Base-by-base conservation (phyloP, 1,140 invertebrate species). In the Drosophila bocqueti region DNA sequence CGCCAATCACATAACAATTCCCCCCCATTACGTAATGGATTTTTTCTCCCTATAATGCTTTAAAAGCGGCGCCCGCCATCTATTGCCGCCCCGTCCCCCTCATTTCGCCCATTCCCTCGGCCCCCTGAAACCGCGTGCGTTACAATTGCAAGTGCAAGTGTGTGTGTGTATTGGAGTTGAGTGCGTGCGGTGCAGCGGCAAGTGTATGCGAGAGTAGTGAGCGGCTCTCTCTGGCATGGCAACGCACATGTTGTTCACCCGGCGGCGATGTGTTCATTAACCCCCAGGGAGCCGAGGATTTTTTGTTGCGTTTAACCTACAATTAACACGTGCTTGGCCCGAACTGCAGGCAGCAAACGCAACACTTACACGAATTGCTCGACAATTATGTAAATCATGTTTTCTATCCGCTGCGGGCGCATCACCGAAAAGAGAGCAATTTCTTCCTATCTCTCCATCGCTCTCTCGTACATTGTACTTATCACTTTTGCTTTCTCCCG, bases 311-410 rank as follows among this genome's bases (percentile, higher is more conserved):
- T 79, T 91, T 91, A 89, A 91, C 89, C 89, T 91, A 82, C 89
- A 91, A 91, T 91, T 84, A 91, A 75, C 89, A 91, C 89, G 89
- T 91, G 89, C 78, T 81, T 66, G 62, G 42, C 68, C 46, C 85
- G 46, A 74, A 72, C 50, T 76, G 66, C 60, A 76, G 60, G 72
- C 84, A 90, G 55, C 64, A 80, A 69, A 62, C 45, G 45, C 36
- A 40, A 57, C 52, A 55, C 52, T 55, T 38, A 67, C 45, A 58
- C 46, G 42, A 50, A 72, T 63, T 66, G 46, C 40, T 26, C 49
- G 64, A 50, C 55, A 81, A 84, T 89, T 89, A 89, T 89, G 78
- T 89, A 89, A 89, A 89, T 90, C 84, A 84, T 90, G 85, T 90
- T 89, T 89, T 84, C 79, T 62, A 52, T 62, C 55, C 43, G 65